Evolutionary conservation across 92 coral and sea anemone genomes (phyloP).

Genomic region (Phenganax subtilis): DNA sequence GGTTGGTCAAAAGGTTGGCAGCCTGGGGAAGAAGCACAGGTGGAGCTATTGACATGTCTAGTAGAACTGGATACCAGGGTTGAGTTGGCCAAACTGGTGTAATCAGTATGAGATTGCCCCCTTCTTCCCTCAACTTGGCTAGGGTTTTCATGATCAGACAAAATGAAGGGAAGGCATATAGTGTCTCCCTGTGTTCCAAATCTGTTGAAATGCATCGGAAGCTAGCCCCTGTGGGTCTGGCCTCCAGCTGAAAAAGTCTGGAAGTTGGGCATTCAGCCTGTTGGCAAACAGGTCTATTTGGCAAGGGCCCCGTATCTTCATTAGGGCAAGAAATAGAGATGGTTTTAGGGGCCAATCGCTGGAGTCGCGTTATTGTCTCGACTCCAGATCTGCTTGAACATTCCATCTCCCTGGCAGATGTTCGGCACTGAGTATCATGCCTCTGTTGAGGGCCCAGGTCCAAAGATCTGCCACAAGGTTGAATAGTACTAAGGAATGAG

Average conservation of each 20-base stretch:
- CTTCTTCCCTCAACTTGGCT: slow-evolving; percentile 19
- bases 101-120: background rate
- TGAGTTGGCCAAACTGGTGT: slow-evolving; percentile 46
- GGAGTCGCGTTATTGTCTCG: slow-evolving; percentile 26
- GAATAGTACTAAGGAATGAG: slow-evolving; percentile 41
- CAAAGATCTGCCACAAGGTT: slow-evolving; percentile 50
- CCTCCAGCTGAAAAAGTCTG: slow-evolving; percentile 49
- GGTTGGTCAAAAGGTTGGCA: slow-evolving; percentile 28
- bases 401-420: slow-evolving; percentile 55
- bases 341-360: slow-evolving; percentile 44
- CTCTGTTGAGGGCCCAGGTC: slow-evolving; percentile 45
- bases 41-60: slow-evolving; percentile 6
- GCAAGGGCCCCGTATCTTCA: slow-evolving; percentile 24
- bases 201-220: background rate
- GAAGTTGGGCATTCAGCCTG: slow-evolving; percentile 46
- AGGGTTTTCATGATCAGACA: slow-evolving; percentile 4
- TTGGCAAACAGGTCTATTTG: slow-evolving; percentile 49
- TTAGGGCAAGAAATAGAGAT: slow-evolving; percentile 24
- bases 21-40: slow-evolving; percentile 35
- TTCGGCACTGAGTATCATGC: slow-evolving; percentile 44
- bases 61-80: slow-evolving; percentile 42
- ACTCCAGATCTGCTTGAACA: slow-evolving; percentile 49
- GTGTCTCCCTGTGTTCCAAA: slow-evolving; percentile 35
- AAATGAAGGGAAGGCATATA: too few species aligned
- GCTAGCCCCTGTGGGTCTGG: slow-evolving; percentile 43